Evolutionary conservation across 2,888 invertebrate species (phyloP).

Genomic region (Tachina grossa): DNA sequence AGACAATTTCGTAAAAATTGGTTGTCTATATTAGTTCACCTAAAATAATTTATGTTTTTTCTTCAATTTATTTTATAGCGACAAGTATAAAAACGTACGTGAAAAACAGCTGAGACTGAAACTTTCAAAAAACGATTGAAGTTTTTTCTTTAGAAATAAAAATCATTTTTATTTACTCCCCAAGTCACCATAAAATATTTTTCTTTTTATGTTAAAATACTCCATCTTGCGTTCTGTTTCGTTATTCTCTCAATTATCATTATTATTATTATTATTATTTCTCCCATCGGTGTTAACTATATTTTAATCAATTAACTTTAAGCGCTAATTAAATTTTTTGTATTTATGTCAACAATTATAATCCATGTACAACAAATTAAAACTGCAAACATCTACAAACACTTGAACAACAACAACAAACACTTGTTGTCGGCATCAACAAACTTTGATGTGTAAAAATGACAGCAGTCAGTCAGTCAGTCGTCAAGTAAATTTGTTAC

Average conservation of each 20-base stretch:
- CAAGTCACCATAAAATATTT: not conserved
- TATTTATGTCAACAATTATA: constrained; percentile 42
- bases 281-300: constrained; percentile 28
- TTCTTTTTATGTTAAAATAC: not conserved
- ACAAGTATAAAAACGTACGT: too few species aligned
- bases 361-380: constrained; percentile 9
- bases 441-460: constrained; percentile 31
- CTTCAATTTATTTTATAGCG: too few species aligned
- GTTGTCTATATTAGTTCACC: too few species aligned
- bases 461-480: not conserved
- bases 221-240: not conserved
- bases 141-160: too few species aligned
- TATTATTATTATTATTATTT: not conserved
- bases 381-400: constrained; percentile 13
- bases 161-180: not conserved
- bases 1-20: too few species aligned
- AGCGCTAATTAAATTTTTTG: constrained; percentile 37
- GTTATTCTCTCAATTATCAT: not conserved
- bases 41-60: too few species aligned
- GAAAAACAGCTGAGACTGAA: too few species aligned
- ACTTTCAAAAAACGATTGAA: too few species aligned
- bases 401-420: constrained; percentile 10
- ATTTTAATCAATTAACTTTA: constrained; percentile 53
- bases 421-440: constrained; percentile 13
- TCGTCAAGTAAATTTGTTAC: not conserved